Evolutionary conservation across 2,888 invertebrate species (phyloP), one percentile per base, ranked within the genome.

Genomic region (Cylloceria caligata): DNA sequence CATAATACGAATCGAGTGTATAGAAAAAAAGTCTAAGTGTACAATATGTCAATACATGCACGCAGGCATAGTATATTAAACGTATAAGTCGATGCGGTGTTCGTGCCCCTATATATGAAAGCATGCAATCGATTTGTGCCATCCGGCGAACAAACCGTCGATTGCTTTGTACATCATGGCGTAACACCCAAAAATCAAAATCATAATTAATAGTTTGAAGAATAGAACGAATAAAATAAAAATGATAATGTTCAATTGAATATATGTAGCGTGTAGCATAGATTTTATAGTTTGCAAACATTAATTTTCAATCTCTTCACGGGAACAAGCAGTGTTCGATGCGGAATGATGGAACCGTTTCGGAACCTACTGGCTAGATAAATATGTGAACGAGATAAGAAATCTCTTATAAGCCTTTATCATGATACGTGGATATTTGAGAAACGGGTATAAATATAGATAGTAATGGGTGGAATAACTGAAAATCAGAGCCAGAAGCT

Each of bases 41-140:
- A 13, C 21, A 52, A n/a, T 52, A 11, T 52, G 21, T 52, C 13
- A 7, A n/a, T n/a, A n/a, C n/a, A n/a, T n/a, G n/a, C n/a, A n/a
- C n/a, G n/a, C n/a, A n/a, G n/a, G n/a, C n/a, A n/a, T n/a, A n/a
- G n/a, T 19, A 6, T 21, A 49, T 49, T 7, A 2, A 7, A 11
- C 2, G 24, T 75, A 39, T 42, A 34, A 36, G 60, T 30, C 34
- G 13, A 62, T 4, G 45, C 11, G n/a, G 24, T 21, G 24, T 24
- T 52, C 21, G 13, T 11, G 21, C 11, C 24, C 11, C 24, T 24
- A 1, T 21, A 24, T 75, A 47, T n/a, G n/a, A n/a, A 47, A 57
- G 36, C 27, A n/a, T n/a, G n/a, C 57, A 57, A 67, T 75, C 55
- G 65, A 75, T 67, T 75, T 75, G 49, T 75, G 67, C 68, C 67